Evolutionary conservation across 30 jellyfish, hydroid and myxozoan species (phyloP), one percentile per base, ranked within the genome.

Genomic region (Turritopsis rubra): DNA sequence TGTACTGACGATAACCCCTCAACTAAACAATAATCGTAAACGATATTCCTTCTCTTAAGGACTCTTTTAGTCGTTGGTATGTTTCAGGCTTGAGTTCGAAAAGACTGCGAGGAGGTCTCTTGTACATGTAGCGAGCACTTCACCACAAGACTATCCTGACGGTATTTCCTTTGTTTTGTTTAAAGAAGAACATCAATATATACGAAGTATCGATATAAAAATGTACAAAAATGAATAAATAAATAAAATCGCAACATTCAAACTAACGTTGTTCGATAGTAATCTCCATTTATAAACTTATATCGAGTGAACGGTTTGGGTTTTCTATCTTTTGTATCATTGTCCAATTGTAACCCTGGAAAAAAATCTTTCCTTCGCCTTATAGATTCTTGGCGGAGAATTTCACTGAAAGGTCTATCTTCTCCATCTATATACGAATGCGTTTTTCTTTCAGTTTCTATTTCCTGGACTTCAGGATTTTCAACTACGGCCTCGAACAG

Each of bases 381-480:
- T 7, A 68, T n/a, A 7, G 77, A 68, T 68, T 68, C 77, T n/a
- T 27, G 77, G 9, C 77, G 77, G 16, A 68, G 77, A 27, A 27
- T 27, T 23, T 68, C 77, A 68, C 31, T 27, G 30, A 68, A 68
- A 68, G 31, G 28, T 68, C 77, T 23, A 23, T 68, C 77, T 22
- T 68, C 77, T 27, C 9, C 77, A 68, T n/a, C n/a, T n/a, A n/a
- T 68, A 68, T 27, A 41, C 60, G 60, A 41, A 41, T 41, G 60
- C 5, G 13, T 41, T 41, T 41, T 41, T 3, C 13, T 41, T 41
- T 13, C 60, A 3, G 60, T 41, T 5, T 41, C 60, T 3, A 8
- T 23, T 68, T 68, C 8, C 16, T 68, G 23, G 9, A 68, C 73
- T 60, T 0, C 73, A 60, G 73, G 73, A 60, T 60, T 68, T 68